Conservation (phyloP, 2,113 vertebrate genomes). For the Himantopus leucocephalus region DNA sequence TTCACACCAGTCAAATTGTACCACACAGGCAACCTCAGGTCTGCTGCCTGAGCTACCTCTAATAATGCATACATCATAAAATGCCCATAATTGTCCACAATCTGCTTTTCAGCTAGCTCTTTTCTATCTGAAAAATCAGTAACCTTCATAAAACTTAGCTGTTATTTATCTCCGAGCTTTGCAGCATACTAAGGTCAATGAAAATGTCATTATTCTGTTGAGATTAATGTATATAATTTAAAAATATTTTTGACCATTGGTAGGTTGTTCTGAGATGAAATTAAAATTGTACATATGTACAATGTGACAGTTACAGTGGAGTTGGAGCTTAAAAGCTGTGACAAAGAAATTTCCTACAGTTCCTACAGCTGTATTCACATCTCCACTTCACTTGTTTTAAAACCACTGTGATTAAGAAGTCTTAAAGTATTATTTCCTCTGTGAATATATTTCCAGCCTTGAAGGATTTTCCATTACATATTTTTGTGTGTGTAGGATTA, state of each 20-base stretch:
- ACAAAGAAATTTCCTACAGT: not conserved
- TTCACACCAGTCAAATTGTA: conserved; percentile 15
- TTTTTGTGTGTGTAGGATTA: not conserved
- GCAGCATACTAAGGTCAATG: not conserved
- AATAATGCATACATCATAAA: not conserved
- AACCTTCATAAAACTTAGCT: not conserved
- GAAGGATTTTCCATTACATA: not conserved
- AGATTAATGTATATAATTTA: not conserved
- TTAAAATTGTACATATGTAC: not conserved
- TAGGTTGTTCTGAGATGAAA: not conserved
- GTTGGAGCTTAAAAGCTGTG: not conserved
- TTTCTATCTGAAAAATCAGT: not conserved
- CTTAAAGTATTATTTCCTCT: not conserved
- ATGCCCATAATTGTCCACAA: not conserved
- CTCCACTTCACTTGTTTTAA: not conserved
- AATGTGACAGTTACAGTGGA: not conserved
- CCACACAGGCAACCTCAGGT: not conserved
- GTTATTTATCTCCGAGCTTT: not conserved
- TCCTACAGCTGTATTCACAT: not conserved
- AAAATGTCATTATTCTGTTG: not conserved
- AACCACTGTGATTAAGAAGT: not conserved
- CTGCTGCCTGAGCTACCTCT: not conserved
- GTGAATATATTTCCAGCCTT: not conserved
- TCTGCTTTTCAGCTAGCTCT: not conserved
- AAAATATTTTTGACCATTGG: not conserved